Evolutionary conservation across 2,797 vertebrate genomes (phyloP).

Genomic region (Masticophis lateralis): DNA sequence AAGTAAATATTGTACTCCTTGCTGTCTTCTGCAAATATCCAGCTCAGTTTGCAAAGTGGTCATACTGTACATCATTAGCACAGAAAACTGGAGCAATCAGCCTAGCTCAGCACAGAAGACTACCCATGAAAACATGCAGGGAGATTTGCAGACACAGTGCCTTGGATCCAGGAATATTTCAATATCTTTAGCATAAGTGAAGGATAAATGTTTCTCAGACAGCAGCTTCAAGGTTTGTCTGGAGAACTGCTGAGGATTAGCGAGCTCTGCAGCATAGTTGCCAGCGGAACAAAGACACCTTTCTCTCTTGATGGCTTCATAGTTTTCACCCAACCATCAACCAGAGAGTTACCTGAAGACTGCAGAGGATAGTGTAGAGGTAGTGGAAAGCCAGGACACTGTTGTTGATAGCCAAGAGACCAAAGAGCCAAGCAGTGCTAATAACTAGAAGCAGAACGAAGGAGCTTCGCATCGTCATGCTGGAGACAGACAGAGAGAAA

Average conservation of each 20-base stretch:
- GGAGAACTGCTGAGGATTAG: not conserved
- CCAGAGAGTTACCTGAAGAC: conserved; percentile 83
- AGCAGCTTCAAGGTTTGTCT: not conserved
- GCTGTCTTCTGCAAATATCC: not conserved
- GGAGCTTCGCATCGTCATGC: conserved; percentile 89
- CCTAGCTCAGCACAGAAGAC: not conserved
- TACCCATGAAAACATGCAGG: not conserved
- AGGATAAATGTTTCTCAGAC: not conserved
- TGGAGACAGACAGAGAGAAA: conserved; percentile 66
- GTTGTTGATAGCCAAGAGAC: conserved; percentile 97
- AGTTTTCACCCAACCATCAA: not conserved
- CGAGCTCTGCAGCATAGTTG: not conserved
- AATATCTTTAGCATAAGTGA: not conserved
- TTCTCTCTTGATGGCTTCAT: not conserved
- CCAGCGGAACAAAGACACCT: not conserved
- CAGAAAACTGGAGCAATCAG: not conserved
- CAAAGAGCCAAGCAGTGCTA: conserved; percentile 94
- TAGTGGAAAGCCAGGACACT: conserved; percentile 97
- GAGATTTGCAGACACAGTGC: not conserved
- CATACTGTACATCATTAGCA: not conserved
- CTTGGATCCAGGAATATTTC: not conserved
- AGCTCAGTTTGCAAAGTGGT: not conserved
- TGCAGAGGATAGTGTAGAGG: conserved; percentile 91
- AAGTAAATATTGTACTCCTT: not conserved
- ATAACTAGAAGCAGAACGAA: conserved; percentile 91